Evolutionary conservation across 2,797 vertebrate species (phyloP), one percentile per base, ranked within the genome.

Genomic region (Apodemus agrarius): DNA sequence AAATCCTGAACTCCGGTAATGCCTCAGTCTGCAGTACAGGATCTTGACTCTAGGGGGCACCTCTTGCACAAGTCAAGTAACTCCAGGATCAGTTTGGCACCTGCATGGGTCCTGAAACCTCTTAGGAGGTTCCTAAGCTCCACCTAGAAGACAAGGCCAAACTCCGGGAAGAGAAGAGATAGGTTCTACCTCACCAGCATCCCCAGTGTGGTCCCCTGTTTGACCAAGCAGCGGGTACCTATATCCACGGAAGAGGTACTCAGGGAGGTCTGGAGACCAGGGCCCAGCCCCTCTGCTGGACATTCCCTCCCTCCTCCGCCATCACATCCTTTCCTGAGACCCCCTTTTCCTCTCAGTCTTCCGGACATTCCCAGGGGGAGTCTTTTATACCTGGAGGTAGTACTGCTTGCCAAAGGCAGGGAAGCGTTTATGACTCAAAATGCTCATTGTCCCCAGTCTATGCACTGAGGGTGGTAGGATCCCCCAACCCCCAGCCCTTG

Each of bases 41-140:
- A 90, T 88, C 78, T 75, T 22, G 61, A 69, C 93, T 96, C 95
- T 89, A 97, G 96, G 85, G 84, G 97, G 93, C 34, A 31, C 81
- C 88, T 79, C 91, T 90, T 81, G 93, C 79, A 91, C 57, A 90
- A 97, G 63, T 88, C 84, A 88, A 89, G 76, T 65, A 26, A 72
- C 72, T 10, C 61, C 43, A 2, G 31, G 79, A 74, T 34, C 72
- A 63, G 37, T 61, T 72, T 78, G 61, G 37, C 57, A 57, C 37
- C 46, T 49, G 3, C 40, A 1, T 40, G 2, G 19, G 14, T n/a
- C 4, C 61, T 16, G 54, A 61, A 37, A 80, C 54, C 29, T 26
- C 90, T n/a, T 57, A 49, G 69, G 81, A 80, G 46, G 63, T 34
- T 81, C 80, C 75, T 84, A 86, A 89, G 80, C 26, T 46, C 69